phyloP scores from a whole-genome alignment of 2,888 invertebrate species.

The Amblyjoppa proteus region DNA sequence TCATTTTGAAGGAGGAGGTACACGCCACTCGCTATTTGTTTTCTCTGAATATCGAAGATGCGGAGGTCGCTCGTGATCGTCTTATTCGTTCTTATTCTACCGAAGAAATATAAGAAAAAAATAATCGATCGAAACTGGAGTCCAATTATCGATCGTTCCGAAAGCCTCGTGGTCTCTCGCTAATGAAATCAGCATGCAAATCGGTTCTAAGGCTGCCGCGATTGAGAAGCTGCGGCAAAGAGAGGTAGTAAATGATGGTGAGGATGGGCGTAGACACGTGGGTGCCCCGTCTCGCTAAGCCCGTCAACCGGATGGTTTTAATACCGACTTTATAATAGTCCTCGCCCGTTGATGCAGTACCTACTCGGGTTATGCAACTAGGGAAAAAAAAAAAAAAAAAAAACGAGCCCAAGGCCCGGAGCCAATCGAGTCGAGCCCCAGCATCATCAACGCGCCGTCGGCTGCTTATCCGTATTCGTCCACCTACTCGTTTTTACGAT shows the following conservation, averaged over 20 bases:
- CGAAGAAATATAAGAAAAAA: neutral
- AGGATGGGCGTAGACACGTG: slow-evolving; percentile 59
- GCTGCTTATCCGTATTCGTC: slow-evolving; percentile 30
- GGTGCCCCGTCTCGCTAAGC: slow-evolving; percentile 42
- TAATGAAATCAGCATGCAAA: slow-evolving; percentile 1
- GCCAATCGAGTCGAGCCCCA: slow-evolving; percentile 31
- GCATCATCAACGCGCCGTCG: slow-evolving; percentile 22
- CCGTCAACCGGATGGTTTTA: slow-evolving; percentile 54
- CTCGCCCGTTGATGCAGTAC: slow-evolving; percentile 33
- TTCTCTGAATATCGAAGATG: neutral
- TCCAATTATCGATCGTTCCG: neutral
- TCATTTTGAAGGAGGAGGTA: neutral
- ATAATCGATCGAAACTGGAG: neutral
- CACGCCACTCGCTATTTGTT: neutral
- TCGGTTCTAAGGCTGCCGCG: neutral
- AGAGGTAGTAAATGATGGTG: slow-evolving; percentile 15
- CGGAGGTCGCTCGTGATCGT: neutral
- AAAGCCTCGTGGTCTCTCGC: neutral
- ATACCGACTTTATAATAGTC: slow-evolving; percentile 54
- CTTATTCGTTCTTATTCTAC: neutral
- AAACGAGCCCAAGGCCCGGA: slow-evolving; percentile 80
- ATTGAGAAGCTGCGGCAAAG: slow-evolving; percentile 11
- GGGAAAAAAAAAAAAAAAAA: slow-evolving; percentile 67
- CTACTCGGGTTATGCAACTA: slow-evolving; percentile 76
- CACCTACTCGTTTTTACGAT: slow-evolving; percentile 35